Evolutionary conservation across 1,140 invertebrate genomes (phyloP), one percentile per base, ranked within the genome.

Genomic region (Coboldia fuscipes): DNA sequence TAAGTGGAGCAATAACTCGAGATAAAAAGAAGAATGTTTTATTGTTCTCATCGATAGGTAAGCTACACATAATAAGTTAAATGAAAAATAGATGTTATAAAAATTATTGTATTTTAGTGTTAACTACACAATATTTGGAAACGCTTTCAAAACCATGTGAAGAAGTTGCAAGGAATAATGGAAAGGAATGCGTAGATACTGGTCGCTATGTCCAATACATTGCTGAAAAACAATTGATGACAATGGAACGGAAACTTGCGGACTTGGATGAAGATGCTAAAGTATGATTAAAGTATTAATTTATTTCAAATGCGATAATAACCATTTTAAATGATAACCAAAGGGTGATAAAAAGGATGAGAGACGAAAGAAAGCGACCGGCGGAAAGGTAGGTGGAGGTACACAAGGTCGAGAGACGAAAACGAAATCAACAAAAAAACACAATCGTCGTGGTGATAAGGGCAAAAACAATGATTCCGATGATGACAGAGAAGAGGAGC

Each of bases 341-440:
- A 80, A 79, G 59, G 57, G 65, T 8, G 81, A 82, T 42, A 76
- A 71, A 40, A 75, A 81, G 44, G 85, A 93, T 32, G 85, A 93
- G 45, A 61, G 86, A 22, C 66, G 82, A 39, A 86, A 86, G 46
- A 90, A 90, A 54, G 83, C 85, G 2, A 57, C 72, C 19, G 66
- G 68, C 37, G 84, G 85, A 3, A 90, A 90, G 65, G 68, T 65
- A 29, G 85, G 86, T 19, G 86, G 89, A 22, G 88, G 88, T 10
- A 73, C 72, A 20, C 88, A 93, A 58, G 90, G 89, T 1, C 63
- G 90, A 35, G 90, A 97, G 62, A 90, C 86, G 1, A 96, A 93
- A 61, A 94, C 83, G 0, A 93, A 90, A 55, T 78, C 88, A 5
- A 79, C 78, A 0, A 97, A 97, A 46, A 83, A 81, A 46, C 65